Evolutionary conservation across 2,113 vertebrate species (phyloP).

Genomic region (Pseudopipra pipra): DNA sequence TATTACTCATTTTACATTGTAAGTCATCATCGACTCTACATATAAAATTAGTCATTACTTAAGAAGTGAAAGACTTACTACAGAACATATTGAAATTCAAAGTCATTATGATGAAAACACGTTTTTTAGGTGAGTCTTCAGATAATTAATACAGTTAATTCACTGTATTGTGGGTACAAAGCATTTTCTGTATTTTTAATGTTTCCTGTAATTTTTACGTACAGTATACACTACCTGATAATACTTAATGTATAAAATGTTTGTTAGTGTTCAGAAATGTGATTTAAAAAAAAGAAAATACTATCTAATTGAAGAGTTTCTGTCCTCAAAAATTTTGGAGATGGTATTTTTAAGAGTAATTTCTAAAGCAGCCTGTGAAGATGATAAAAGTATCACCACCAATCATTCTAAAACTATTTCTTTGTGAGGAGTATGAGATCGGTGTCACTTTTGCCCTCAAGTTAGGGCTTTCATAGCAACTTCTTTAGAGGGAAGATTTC

Average conservation of each 20-base stretch:
- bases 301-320: neutral
- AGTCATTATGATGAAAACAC: neutral
- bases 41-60: slow-evolving; percentile 19
- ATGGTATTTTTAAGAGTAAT: neutral
- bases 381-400: neutral
- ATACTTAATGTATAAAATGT: neutral
- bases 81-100: slow-evolving; percentile 25
- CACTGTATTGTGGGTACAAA: neutral
- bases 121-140: neutral
- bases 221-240: neutral
- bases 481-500: neutral
- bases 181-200: neutral
- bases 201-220: neutral
- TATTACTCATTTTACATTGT: slow-evolving; percentile 37
- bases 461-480: neutral
- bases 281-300: neutral
- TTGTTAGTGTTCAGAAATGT: neutral
- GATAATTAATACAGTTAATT: slow-evolving; percentile 25
- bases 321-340: neutral
- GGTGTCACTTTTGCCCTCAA: neutral
- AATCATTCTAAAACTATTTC: neutral
- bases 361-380: neutral
- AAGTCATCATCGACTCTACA: neutral
- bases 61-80: neutral
- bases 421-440: neutral